Conservation (phyloP, 2,888 invertebrate genomes). For the Sussaba pulchella region DNA sequence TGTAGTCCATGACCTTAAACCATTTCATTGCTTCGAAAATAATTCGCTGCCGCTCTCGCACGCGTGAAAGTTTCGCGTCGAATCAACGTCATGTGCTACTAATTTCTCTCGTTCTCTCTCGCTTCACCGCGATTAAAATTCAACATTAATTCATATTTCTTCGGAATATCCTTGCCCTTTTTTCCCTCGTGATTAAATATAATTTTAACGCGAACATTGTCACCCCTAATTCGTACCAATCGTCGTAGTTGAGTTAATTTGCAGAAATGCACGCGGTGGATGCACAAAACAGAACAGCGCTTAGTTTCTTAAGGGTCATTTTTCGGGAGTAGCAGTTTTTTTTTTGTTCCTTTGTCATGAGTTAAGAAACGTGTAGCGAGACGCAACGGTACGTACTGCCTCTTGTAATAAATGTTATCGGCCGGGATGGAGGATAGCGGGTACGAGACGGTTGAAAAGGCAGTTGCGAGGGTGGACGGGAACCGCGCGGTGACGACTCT, state of each 20-base stretch:
- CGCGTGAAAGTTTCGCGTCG: too few relatives aligned
- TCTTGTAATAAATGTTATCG: conserved; percentile 64
- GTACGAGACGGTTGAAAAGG: conserved; percentile 12
- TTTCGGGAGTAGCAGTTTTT: conserved; percentile 34
- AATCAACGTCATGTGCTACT: too few relatives aligned
- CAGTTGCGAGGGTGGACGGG: conserved; percentile 42
- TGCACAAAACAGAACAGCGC: conserved; percentile 5
- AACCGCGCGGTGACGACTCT: conserved; percentile 69
- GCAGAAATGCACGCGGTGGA: conserved; percentile 2
- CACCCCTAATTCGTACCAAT: too few relatives aligned
- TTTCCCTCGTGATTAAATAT: too few relatives aligned
- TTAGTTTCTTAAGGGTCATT: conserved; percentile 8
- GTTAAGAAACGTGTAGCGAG: conserved; percentile 41
- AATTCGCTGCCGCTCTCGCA: too few relatives aligned
- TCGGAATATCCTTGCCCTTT: too few relatives aligned
- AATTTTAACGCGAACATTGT: too few relatives aligned
- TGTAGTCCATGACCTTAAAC: too few relatives aligned
- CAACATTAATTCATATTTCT: too few relatives aligned
- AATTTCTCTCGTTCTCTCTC: too few relatives aligned
- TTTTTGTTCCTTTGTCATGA: conserved; percentile 46
- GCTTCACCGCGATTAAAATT: too few relatives aligned
- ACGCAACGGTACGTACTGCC: conserved; percentile 35
- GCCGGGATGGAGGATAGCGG: conserved; percentile 45
- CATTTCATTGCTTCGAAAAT: too few relatives aligned
- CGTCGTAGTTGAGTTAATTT: not conserved